phyloP scores from a whole-genome alignment of 2,113 vertebrate species.

The Pelvicachromis taeniatus region DNA sequence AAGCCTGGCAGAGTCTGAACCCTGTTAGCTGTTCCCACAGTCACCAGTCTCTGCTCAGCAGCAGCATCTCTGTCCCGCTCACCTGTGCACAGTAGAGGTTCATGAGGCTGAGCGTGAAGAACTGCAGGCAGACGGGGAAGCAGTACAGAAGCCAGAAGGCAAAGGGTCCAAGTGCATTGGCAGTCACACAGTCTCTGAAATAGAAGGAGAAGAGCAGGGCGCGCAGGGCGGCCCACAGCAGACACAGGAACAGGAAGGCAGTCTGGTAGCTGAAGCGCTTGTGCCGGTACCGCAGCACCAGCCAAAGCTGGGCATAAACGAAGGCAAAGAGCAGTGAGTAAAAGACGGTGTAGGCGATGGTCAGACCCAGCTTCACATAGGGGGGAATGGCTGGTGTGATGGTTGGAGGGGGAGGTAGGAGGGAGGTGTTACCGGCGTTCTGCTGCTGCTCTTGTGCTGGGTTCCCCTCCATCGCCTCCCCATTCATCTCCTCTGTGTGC shows the following conservation, averaged over 20 bases:
- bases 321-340: conserved; percentile 89
- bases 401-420: conserved; percentile 71
- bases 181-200: conserved; percentile 87
- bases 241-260: conserved; percentile 91
- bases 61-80: conserved; percentile 24
- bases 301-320: conserved; percentile 90
- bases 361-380: conserved; percentile 87
- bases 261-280: conserved; percentile 94
- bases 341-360: conserved; percentile 85
- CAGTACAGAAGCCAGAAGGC: conserved; percentile 95
- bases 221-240: conserved; percentile 90
- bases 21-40: background rate
- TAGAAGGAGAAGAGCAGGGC: conserved; percentile 95
- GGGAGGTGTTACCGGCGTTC: conserved; percentile 73
- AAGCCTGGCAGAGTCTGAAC: background rate
- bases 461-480: conserved; percentile 28
- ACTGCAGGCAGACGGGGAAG: conserved; percentile 94
- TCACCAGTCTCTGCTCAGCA: conserved; percentile 45
- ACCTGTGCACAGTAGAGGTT: conserved; percentile 96
- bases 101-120: conserved; percentile 94
- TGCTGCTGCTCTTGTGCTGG: conserved; percentile 4
- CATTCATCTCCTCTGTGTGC: conserved; percentile 19
- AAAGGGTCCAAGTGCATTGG: conserved; percentile 85
- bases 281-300: conserved; percentile 88
- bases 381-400: conserved; percentile 84